Conservation (phyloP, 2,113 vertebrate genomes). For the Hiodon tergisus region DNA sequence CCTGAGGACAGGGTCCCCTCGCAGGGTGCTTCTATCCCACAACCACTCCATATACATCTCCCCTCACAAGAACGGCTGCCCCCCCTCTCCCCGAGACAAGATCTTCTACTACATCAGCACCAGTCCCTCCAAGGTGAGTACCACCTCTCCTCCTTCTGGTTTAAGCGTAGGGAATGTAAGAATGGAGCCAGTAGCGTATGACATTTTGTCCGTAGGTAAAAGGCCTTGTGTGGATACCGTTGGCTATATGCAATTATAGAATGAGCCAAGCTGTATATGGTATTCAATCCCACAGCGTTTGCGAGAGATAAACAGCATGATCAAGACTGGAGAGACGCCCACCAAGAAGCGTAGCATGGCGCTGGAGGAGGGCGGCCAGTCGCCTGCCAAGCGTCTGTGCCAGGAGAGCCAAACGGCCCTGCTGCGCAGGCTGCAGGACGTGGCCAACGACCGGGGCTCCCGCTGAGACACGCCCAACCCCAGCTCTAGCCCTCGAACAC, state of each 20-base stretch:
- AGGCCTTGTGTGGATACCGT: too few relatives aligned
- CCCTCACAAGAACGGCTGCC: constrained; percentile 69
- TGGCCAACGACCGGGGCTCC: constrained; percentile 83
- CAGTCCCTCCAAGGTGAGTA: constrained; percentile 84
- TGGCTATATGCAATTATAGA: too few relatives aligned
- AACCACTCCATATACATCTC: constrained; percentile 85
- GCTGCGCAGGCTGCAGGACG: constrained; percentile 78
- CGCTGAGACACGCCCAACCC: constrained; percentile 58
- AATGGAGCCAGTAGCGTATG: too few relatives aligned
- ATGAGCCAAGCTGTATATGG: not conserved
- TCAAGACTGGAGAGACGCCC: constrained; percentile 83
- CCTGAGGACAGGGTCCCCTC: constrained; percentile 72
- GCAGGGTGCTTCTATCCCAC: constrained; percentile 80
- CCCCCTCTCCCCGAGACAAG: constrained; percentile 71
- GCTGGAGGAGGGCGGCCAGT: constrained; percentile 74
- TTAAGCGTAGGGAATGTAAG: too few relatives aligned
- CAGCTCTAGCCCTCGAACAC: not conserved
- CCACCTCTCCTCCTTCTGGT: too few relatives aligned
- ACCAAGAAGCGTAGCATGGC: constrained; percentile 83
- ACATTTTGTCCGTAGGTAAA: too few relatives aligned
- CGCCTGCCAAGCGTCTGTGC: constrained; percentile 83
- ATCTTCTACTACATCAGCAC: constrained; percentile 88
- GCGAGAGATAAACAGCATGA: constrained; percentile 92
- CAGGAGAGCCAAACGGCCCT: constrained; percentile 82
- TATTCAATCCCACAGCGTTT: constrained; percentile 62